A percentile compares a stretch with the other conserved stretches of the same genome.
Conservation (phyloP, 2,113 vertebrate species). For the Poeciliopsis retropinna region DNA sequence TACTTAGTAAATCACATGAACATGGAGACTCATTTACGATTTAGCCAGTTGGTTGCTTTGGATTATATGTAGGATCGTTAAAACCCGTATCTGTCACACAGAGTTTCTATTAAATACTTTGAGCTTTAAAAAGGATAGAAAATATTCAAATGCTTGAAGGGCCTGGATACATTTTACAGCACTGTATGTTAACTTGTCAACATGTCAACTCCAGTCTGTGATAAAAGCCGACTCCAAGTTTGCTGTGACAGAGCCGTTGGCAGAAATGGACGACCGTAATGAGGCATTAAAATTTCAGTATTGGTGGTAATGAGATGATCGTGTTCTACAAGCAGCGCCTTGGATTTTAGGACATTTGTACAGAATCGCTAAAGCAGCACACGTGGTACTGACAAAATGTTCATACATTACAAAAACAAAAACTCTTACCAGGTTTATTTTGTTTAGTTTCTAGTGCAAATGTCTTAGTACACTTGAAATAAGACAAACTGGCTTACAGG, state of each 20-base stretch:
- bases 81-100: not conserved
- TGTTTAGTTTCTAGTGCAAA: no score
- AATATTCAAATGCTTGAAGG: not conserved
- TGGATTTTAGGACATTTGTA: slow-evolving; percentile 36
- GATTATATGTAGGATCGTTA: not conserved
- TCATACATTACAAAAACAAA: not conserved
- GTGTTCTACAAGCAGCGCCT: slow-evolving; percentile 49
- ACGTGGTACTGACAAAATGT: slow-evolving; percentile 46
- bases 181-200: slow-evolving; percentile 61
- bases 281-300: slow-evolving; percentile 71
- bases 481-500: no score
- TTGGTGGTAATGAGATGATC: slow-evolving; percentile 66
- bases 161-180: no score
- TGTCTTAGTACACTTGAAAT: no score
- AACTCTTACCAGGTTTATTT: no score
- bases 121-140: not conserved
- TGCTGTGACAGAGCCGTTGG: slow-evolving; percentile 52
- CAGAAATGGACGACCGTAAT: slow-evolving; percentile 55
- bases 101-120: not conserved
- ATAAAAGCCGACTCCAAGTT: slow-evolving; percentile 65
- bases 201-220: slow-evolving; percentile 43
- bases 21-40: no score
- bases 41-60: no score
- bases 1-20: no score
- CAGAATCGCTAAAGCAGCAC: slow-evolving; percentile 13